Evolutionary conservation across 2,888 invertebrate species (phyloP).

Genomic region (Callosobruchus maculatus): DNA sequence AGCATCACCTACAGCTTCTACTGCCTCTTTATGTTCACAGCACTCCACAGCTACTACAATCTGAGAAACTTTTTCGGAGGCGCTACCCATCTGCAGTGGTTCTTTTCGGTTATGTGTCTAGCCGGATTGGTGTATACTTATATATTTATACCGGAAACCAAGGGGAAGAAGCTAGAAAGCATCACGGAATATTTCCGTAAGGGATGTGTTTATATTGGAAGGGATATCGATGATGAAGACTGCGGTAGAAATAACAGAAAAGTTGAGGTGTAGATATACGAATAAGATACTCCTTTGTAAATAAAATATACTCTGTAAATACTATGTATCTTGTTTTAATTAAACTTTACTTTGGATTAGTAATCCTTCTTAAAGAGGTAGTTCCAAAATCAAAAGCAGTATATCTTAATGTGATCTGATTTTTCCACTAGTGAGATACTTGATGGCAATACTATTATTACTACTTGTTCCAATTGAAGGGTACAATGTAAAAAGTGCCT

Average conservation of each 20-base stretch:
- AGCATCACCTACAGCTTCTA: slow-evolving; percentile 52
- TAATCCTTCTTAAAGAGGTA: too few relatives aligned
- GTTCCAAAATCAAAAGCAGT: too few relatives aligned
- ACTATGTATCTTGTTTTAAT: not conserved
- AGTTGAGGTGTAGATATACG: not conserved
- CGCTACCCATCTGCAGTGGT: slow-evolving; percentile 54
- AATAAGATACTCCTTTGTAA: not conserved
- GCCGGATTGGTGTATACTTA: slow-evolving; percentile 47
- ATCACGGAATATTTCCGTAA: slow-evolving; percentile 51
- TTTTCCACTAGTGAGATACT: too few relatives aligned
- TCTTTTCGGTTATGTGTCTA: slow-evolving; percentile 53
- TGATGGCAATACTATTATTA: too few relatives aligned
- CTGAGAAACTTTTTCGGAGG: slow-evolving; percentile 45
- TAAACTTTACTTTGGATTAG: not conserved
- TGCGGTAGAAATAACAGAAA: not conserved
- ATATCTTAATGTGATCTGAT: too few relatives aligned
- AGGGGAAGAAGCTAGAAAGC: slow-evolving; percentile 49
- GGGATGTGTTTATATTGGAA: slow-evolving; percentile 40
- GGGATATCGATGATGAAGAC: not conserved
- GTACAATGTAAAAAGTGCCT: too few relatives aligned
- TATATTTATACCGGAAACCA: slow-evolving; percentile 51
- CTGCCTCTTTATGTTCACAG: slow-evolving; percentile 56
- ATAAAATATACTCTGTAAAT: not conserved
- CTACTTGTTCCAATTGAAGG: too few relatives aligned
- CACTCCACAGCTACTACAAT: slow-evolving; percentile 53